Conservation (phyloP, 1,140 invertebrate genomes). For the Rhynchophorus ferrugineus region DNA sequence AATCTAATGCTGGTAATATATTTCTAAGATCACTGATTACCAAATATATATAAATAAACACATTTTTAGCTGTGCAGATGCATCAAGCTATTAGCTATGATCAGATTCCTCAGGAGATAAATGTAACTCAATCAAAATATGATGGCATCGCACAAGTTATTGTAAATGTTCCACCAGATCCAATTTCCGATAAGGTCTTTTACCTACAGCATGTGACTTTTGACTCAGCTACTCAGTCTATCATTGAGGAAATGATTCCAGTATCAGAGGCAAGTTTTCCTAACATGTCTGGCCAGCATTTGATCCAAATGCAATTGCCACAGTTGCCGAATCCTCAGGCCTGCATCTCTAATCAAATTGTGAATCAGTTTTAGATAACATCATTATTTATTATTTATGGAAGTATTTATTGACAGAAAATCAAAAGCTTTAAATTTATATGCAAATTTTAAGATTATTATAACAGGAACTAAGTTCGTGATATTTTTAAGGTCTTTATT, state of each 20-base stretch:
- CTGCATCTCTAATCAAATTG: no score
- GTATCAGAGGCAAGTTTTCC: background rate
- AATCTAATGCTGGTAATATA: no score
- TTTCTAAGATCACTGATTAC: no score
- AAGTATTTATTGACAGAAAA: no score
- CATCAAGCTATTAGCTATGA: background rate
- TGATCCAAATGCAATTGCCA: background rate
- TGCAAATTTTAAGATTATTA: no score
- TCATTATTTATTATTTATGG: background rate
- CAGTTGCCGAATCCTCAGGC: background rate
- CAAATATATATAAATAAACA: no score
- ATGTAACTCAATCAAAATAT: background rate
- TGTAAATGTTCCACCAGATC: background rate
- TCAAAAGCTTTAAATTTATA: no score
- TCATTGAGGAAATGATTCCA: background rate
- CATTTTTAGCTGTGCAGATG: background rate
- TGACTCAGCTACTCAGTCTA: constrained; percentile 1
- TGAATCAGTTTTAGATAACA: no score
- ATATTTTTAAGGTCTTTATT: no score
- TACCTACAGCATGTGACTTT: background rate
- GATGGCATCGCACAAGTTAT: background rate
- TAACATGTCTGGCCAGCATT: background rate
- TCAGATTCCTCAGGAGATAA: background rate
- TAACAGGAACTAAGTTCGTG: no score
- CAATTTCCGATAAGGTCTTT: background rate